phyloP scores from a whole-genome alignment of 2,888 invertebrate species.

The Sylvicola cinctus region DNA sequence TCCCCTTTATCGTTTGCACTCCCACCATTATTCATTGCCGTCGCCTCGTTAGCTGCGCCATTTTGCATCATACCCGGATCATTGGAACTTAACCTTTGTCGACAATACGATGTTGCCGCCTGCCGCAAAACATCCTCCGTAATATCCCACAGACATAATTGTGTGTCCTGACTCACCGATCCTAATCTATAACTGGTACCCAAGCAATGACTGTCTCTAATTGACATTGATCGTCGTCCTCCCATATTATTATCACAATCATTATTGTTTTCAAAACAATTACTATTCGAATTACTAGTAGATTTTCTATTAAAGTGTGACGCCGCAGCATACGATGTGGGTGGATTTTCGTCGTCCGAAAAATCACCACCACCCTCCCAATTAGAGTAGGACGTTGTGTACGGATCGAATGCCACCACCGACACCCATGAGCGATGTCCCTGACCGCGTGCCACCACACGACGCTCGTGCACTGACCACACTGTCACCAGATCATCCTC shows the following conservation, averaged over 20 bases:
- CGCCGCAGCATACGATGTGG: too few relatives aligned
- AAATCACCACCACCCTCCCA: slow-evolving; percentile 32
- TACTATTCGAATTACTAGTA: slow-evolving; percentile 6
- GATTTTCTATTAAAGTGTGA: slow-evolving; percentile 19
- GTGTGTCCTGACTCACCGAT: slow-evolving; percentile 94
- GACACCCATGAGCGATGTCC: slow-evolving; percentile 98
- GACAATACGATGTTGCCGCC: slow-evolving; percentile 28
- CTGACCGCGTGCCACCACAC: slow-evolving; percentile 92
- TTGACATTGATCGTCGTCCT: slow-evolving; percentile 19
- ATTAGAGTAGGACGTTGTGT: slow-evolving; percentile 50
- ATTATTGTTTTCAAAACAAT: slow-evolving; percentile 15
- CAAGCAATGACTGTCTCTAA: slow-evolving; percentile 22
- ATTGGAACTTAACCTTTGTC: slow-evolving; percentile 10
- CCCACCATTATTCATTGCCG: too few relatives aligned
- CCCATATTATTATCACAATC: slow-evolving; percentile 17
- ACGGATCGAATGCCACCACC: slow-evolving; percentile 86
- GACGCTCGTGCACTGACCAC: slow-evolving; percentile 80
- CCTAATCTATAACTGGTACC: slow-evolving; percentile 65
- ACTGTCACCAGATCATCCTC: slow-evolving; percentile 98
- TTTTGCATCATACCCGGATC: neutral
- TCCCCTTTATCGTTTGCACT: too few relatives aligned
- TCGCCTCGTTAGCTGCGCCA: too few relatives aligned
- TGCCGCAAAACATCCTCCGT: slow-evolving; percentile 83
- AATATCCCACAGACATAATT: slow-evolving; percentile 94
- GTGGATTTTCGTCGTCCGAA: slow-evolving; percentile 34